Conservation (phyloP, 2,888 invertebrate species). For the Andrena camellia region DNA sequence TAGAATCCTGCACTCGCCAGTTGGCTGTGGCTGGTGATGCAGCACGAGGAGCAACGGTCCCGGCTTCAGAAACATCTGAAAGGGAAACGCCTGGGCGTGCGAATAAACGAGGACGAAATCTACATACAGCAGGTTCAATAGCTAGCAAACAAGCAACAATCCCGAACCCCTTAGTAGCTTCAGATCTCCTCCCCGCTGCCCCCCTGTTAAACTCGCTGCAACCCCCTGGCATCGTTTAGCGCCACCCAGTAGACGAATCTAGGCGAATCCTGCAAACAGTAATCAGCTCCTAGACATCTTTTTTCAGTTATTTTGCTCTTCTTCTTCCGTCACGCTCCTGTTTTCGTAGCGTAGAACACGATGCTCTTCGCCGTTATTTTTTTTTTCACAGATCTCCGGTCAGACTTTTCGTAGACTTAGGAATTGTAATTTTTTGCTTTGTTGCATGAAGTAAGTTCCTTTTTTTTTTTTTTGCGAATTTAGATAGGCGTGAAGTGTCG, state of each 20-base stretch:
- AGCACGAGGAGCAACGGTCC: conserved; percentile 82
- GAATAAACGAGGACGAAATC: conserved; percentile 79
- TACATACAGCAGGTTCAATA: conserved; percentile 81
- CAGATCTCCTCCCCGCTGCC: conserved; percentile 33
- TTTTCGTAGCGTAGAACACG: background rate
- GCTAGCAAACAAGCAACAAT: conserved; percentile 48
- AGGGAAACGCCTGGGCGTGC: conserved; percentile 77
- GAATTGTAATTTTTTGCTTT: background rate
- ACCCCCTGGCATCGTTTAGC: conserved; percentile 1
- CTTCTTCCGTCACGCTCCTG: background rate
- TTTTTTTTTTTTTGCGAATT: background rate
- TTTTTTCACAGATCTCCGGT: background rate
- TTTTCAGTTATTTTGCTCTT: background rate
- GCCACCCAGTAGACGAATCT: conserved; percentile 6
- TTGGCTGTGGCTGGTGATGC: conserved; percentile 86
- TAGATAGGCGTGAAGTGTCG: background rate
- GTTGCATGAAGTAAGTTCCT: conserved; percentile 17
- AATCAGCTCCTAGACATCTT: conserved; percentile 9
- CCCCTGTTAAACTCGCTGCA: conserved; percentile 12
- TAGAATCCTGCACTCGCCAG: conserved; percentile 86
- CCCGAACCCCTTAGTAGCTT: conserved; percentile 46
- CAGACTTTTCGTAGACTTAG: background rate
- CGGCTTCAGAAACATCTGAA: conserved; percentile 80
- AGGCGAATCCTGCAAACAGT: conserved; percentile 21
- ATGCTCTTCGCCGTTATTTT: background rate